Evolutionary conservation across 2,113 vertebrate genomes (phyloP), one percentile per base, ranked within the genome.

Genomic region (Carollia perspicillata): DNA sequence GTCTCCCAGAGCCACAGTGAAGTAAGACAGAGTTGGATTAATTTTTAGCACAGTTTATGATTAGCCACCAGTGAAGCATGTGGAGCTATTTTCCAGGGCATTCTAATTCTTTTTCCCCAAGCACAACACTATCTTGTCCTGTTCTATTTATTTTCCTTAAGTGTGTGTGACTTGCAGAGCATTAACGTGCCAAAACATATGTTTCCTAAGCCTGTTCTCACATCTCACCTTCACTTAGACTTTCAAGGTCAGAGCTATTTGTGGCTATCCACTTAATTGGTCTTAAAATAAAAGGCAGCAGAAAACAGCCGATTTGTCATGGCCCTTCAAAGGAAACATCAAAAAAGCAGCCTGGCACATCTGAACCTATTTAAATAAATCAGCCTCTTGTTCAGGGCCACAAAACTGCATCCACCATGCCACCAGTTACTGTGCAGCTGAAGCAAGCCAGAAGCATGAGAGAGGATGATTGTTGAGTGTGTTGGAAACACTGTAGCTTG

Each of bases 21-120:
- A 98, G 98, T 97, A 97, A 98, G 98, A 98, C 98, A 98, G 98
- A 97, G 97, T 69, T 94, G 97, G 98, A 98, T 99, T 99, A 98
- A 97, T 97, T 95, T 97, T 97, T 91, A 97, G 63, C 80, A 95
- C 97, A 97, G 95, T 63, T 97, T 98, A 96, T 95, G 37, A 97
- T 95, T 94, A 55, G 77, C 92, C 65, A 65, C 90, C 78, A 85
- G 88, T 18, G 84, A 53, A 95, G 63, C 72, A 77, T 26, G 84
- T 35, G 89, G 94, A 47, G 89, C 40, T 94, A 97, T 94, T 88
- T 97, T 85, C 75, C 63, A 77, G 60, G 84, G 94, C 22, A 60
- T 93, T 95, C 72, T 79, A 60, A 90, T 92, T 84, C 93, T 72
- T 94, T 28, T 81, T 97, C 33, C 30, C 97, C 2, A 1, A 94